Evolutionary conservation across 2,113 vertebrate genomes (phyloP), one percentile per base, ranked within the genome.

Genomic region (Toxotes chatareus): DNA sequence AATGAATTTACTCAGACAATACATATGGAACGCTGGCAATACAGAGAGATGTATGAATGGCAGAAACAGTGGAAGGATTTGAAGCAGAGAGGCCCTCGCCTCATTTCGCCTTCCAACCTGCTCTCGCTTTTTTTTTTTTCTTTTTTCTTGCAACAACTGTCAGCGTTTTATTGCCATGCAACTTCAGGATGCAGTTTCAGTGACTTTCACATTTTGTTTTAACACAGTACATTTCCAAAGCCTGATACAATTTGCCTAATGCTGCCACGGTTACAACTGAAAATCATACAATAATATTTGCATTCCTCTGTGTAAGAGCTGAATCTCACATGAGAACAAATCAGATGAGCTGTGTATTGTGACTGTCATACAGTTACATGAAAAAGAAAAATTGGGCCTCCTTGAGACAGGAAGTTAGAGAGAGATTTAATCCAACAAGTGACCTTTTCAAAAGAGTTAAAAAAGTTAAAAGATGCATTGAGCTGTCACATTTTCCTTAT

Each of bases 1-100:
- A 89, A 93, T 89, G 64, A 86, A 92, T 91, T 90, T 77, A 88
- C 74, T 75, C 86, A 67, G 86, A 84, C 82, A 83, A 88, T 88
- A 70, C 70, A 75, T 77, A 77, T 84, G 77, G 69, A 92, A 31
- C 3, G 31, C 55, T 34, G 69, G 73, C 32, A n/a, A 73, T 75
- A 19, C 79, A 56, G 76, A 67, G 51, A 67, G 46, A 69, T 31
- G 55, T 51, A 21, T 69, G 69, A 84, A 62, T 60, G 71, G 73
- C 61, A 49, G 63, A 60, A 73, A 46, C 42, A n/a, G 31, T 7
- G 57, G 57, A 47, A 61, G 27, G 55, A 27, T 44, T 55, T 44
- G 60, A 38, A 19, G 79, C 53, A 53, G 55, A 27, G 69, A 46
- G 17, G 46, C 34, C 14, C 8, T 31, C 0, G 34, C 49, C 74